phyloP scores from a whole-genome alignment of 30 jellyfish, hydroid and myxozoan species.

The Nemopilema nomurai region DNA sequence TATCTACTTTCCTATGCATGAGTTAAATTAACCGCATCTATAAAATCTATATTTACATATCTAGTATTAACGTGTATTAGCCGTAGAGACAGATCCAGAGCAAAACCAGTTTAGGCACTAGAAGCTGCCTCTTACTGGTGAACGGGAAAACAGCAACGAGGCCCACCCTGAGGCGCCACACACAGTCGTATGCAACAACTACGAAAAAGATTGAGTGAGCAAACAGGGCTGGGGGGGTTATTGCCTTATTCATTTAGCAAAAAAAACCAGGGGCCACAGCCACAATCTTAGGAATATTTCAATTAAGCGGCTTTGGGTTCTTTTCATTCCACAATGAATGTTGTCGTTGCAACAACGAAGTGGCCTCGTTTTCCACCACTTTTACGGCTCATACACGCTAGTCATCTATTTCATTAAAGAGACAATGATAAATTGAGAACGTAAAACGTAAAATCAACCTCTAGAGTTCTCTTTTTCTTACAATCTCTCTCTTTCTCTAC shows the following conservation, averaged over 20 bases:
- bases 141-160: not conserved
- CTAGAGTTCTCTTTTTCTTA: not conserved
- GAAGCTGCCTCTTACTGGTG: not conserved
- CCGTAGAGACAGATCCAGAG: constrained; percentile 5
- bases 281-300: no score
- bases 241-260: no score
- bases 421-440: not conserved
- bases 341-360: no score
- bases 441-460: not conserved
- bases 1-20: constrained; percentile 52
- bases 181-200: no score
- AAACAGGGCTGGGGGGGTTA: no score
- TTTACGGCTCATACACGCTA: not conserved
- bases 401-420: not conserved
- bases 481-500: not conserved
- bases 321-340: no score
- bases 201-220: no score
- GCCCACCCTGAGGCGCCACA: not conserved
- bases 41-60: constrained; percentile 56
- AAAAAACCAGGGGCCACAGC: no score
- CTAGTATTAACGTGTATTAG: not conserved
- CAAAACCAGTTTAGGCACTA: not conserved
- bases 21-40: constrained; percentile 50
- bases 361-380: no score
- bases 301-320: no score